Base-by-base conservation (phyloP, 2,888 invertebrate species). In the Oligia fasciuncula region DNA sequence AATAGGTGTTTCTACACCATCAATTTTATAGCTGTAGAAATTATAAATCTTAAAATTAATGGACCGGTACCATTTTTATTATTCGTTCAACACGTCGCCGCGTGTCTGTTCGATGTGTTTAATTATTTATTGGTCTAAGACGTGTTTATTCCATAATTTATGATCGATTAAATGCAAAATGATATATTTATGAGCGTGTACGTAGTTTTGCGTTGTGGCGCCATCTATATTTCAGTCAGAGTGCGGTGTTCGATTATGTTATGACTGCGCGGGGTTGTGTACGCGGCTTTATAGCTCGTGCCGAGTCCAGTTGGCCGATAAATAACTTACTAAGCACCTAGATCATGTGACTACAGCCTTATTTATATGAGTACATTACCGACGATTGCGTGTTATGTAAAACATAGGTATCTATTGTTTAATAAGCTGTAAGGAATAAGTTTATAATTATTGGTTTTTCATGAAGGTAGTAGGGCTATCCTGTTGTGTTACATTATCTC, bases 141-240 rank as follows among this genome's bases (percentile, higher is more conserved):
- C 89, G 90, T 89, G 90, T 90, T 92, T 93, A 94, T 94, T 93
- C 93, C 91, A 92, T 92, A 90, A 89, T 93, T 94, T 93, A 94
- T 91, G 92, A 91, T 88, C 91, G 91, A 91, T 92, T 93, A 91
- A 93, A 94, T 91, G 91, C 90, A 88, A 93, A 93, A 93, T 92
- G 92, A 93, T 92, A 93, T 92, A 91, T 94, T 94, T 94, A 95
- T 90, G 93, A 93, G 90, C 91, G 78, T 92, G 92, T 93, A 91
- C 91, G 90, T 90, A 90, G 91, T 92, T 92, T 91, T 84, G 88
- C 89, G 84, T 85, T 87, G 90, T 90, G 91, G 93, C 94, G 94
- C 93, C 93, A 91, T 91, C 91, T 92, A 92, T 93, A 92, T 92
- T 91, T 91, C 90, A 91, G 87, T 85, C 87, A 82, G 83, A 80